A percentile compares a stretch with the other conserved stretches of the same genome.
phyloP scores from a whole-genome alignment of 92 coral and sea anemone genomes.

The Meandrina meandrites region DNA sequence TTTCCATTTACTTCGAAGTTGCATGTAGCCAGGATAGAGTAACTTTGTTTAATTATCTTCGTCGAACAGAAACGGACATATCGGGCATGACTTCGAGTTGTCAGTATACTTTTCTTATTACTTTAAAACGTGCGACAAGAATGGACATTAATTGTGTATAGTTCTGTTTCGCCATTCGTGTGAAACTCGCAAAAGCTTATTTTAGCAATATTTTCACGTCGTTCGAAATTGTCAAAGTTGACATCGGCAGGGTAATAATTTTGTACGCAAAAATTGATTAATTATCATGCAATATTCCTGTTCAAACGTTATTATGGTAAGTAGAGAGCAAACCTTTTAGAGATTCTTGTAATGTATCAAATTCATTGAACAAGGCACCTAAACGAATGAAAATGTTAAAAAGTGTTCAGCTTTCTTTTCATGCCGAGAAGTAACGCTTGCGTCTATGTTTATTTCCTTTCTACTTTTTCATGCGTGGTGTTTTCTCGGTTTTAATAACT shows the following conservation, averaged over 20 bases:
- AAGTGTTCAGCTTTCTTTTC: neutral
- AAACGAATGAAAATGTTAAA: neutral
- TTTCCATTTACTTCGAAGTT: neutral
- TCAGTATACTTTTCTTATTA: neutral
- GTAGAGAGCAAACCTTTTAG: neutral
- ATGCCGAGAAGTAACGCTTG: neutral
- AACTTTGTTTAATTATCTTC: neutral
- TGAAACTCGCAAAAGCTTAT: neutral
- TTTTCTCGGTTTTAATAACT: constrained; percentile 15
- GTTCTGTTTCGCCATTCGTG: neutral
- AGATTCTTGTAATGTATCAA: neutral
- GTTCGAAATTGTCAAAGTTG: neutral
- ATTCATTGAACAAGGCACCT: neutral
- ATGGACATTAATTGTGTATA: neutral
- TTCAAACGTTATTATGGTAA: neutral
- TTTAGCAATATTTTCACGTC: neutral
- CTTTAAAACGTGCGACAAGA: neutral
- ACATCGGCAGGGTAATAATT: neutral
- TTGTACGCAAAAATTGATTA: neutral
- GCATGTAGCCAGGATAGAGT: neutral
- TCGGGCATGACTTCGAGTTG: neutral
- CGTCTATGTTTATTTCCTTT: neutral
- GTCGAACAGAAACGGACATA: neutral
- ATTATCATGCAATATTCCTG: neutral
- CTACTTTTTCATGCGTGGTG: neutral